Percentiles rank a stretch among this genome's conserved stretches.
phyloP scores from a whole-genome alignment of 2,888 invertebrate genomes.

The Heterodera filipjevi region DNA sequence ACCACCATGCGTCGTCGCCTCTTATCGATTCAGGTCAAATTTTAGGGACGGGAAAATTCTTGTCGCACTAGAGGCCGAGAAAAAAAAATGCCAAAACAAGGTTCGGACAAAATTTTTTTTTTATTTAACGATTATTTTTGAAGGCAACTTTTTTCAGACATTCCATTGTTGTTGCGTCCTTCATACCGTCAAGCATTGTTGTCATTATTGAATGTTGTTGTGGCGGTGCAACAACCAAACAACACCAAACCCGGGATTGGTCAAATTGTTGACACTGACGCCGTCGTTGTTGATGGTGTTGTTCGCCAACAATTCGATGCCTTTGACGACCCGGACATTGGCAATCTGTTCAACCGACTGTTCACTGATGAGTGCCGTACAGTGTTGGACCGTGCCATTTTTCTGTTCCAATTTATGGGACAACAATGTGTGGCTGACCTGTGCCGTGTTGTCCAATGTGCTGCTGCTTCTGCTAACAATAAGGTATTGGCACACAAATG shows the following conservation, averaged over 20 bases:
- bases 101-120: no score
- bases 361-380: background rate
- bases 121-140: no score
- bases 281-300: background rate
- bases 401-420: conserved; percentile 7
- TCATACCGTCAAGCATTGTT: background rate
- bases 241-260: no score
- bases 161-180: conserved; percentile 31
- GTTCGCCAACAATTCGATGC: background rate
- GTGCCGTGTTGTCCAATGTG: conserved; percentile 11
- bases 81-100: no score
- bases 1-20: background rate
- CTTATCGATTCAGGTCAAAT: conserved; percentile 36
- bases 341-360: background rate
- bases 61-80: no score
- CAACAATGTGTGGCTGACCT: conserved; percentile 11
- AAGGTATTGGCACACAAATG: background rate
- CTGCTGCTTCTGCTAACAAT: background rate
- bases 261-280: no score
- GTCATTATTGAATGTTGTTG: background rate
- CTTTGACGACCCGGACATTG: background rate
- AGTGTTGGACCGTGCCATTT: background rate
- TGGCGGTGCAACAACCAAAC: no score
- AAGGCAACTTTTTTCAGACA: conserved; percentile 32
- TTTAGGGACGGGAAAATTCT: background rate